Percentiles rank a stretch among this genome's conserved stretches.
Conservation (phyloP, 2,888 invertebrate genomes). For the Dendrolimus pini region DNA sequence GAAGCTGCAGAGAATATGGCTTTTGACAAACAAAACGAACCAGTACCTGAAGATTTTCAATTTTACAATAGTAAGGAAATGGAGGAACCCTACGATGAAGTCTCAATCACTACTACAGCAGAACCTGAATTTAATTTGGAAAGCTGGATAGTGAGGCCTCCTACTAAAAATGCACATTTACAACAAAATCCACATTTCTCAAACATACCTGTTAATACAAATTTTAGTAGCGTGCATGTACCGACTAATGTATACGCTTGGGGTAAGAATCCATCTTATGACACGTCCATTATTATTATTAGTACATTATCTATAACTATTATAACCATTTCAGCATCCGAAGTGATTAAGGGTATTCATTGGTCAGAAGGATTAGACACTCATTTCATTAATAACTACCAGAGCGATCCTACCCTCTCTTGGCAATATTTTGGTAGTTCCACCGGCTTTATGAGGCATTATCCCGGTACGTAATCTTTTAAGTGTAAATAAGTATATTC, state of each 20-base stretch:
- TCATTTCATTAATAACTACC: conserved; percentile 91
- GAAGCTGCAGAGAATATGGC: conserved; percentile 92
- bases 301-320: conserved; percentile 4
- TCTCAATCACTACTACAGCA: conserved; percentile 63
- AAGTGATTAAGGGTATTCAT: conserved; percentile 93
- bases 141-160: conserved; percentile 70
- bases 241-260: conserved; percentile 97
- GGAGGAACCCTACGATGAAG: conserved; percentile 74
- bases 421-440: conserved; percentile 99
- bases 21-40: conserved; percentile 71
- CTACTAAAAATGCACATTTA: conserved; percentile 79
- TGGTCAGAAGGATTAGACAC: conserved; percentile 97
- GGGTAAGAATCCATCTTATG: conserved; percentile 67
- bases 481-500: neutral
- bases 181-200: conserved; percentile 86
- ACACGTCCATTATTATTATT: conserved; percentile 6
- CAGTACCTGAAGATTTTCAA: conserved; percentile 78
- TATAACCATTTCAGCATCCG: conserved; percentile 77
- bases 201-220: conserved; percentile 85
- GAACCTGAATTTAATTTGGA: conserved; percentile 72
- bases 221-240: conserved; percentile 93
- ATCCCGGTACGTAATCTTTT: conserved; percentile 81
- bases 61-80: conserved; percentile 85
- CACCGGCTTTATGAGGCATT: conserved; percentile 97
- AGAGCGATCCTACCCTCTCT: conserved; percentile 89